phyloP scores from a whole-genome alignment of 2,113 vertebrate species.

The Cyprinus carpio region DNA sequence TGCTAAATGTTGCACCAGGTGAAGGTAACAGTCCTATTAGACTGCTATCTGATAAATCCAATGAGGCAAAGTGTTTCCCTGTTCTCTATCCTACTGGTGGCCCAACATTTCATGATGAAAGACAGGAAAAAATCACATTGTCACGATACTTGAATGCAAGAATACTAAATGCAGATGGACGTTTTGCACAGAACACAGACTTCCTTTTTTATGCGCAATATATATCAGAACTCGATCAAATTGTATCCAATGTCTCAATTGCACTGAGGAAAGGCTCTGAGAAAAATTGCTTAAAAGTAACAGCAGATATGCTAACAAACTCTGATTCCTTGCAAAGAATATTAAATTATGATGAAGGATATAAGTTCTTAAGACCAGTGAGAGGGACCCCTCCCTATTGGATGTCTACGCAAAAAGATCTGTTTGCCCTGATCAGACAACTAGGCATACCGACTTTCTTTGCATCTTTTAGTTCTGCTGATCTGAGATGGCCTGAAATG shows the following conservation, averaged over 20 bases:
- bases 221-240: slow-evolving; percentile 40
- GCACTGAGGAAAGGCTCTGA: slow-evolving; percentile 39
- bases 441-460: too few relatives aligned
- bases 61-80: slow-evolving; percentile 49
- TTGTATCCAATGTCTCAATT: slow-evolving; percentile 38
- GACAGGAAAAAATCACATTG: slow-evolving; percentile 18
- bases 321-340: neutral
- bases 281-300: neutral
- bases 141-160: slow-evolving; percentile 31
- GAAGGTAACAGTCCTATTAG: slow-evolving; percentile 42
- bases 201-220: slow-evolving; percentile 47
- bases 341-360: neutral
- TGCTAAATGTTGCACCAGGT: slow-evolving; percentile 24
- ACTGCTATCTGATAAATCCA: slow-evolving; percentile 1
- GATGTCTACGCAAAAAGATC: neutral
- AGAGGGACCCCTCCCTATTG: neutral
- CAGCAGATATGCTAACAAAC: neutral
- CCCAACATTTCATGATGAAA: slow-evolving; percentile 16
- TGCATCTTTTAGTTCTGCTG: too few relatives aligned
- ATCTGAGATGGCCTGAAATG: too few relatives aligned
- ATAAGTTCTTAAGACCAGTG: neutral
- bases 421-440: too few relatives aligned
- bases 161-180: slow-evolving; percentile 45
- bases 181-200: slow-evolving; percentile 44
- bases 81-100: slow-evolving; percentile 27